These are phyloP conservation scores for Labeo catla DNA, from an alignment of 2,113 vertebrate species.

Conservation along the genomic window DNA sequence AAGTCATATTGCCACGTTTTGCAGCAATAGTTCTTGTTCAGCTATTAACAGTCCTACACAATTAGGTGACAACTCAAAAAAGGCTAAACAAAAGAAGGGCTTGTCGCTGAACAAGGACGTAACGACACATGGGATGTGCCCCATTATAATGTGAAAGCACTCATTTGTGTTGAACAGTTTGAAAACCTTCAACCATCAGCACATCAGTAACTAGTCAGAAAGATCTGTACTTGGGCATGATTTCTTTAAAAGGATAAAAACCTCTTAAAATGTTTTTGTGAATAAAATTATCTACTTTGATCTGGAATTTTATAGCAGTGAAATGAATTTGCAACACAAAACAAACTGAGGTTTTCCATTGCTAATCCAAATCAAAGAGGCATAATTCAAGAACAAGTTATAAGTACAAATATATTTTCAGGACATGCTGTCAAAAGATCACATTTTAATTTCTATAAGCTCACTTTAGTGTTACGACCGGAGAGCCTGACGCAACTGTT, in stretches of 20 bases:
- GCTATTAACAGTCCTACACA: constrained; percentile 10
- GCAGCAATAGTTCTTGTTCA: neutral
- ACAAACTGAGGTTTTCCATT: neutral
- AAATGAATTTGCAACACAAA: neutral
- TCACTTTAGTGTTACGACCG: no score
- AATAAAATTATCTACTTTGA: neutral
- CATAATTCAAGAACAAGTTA: neutral
- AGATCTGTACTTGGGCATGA: neutral
- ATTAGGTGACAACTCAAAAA: neutral
- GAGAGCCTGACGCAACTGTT: no score
- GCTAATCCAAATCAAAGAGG: neutral
- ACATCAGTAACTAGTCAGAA: neutral
- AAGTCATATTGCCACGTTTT: neutral
- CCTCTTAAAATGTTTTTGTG: neutral
- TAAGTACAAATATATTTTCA: neutral
- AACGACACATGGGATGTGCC: constrained; percentile 24
- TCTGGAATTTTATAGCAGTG: neutral
- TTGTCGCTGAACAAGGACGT: constrained; percentile 1
- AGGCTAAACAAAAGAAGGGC: constrained; percentile 21
- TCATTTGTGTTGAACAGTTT: constrained; percentile 21
- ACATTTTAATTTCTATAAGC: no score
- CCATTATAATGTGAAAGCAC: constrained; percentile 40
- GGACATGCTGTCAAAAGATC: no score
- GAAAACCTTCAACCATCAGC: neutral
- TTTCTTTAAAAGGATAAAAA: neutral